Conservation (phyloP, 2,113 vertebrate species). For the Atractosteus spatula region DNA sequence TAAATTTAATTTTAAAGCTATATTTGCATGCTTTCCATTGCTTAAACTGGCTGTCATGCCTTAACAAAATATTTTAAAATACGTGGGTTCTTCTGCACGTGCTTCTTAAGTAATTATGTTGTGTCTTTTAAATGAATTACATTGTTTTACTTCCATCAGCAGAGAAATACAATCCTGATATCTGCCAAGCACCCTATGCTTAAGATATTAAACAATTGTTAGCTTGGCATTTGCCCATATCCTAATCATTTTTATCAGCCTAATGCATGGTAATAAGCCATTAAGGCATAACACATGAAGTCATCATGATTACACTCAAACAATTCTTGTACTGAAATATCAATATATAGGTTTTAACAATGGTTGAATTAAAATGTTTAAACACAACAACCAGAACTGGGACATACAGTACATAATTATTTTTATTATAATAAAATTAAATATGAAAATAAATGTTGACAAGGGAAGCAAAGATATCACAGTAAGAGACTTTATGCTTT, state of each 20-base stretch:
- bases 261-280: constrained; percentile 80
- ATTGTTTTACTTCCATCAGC: constrained; percentile 51
- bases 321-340: too few relatives aligned
- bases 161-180: constrained; percentile 67
- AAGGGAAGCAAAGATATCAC: too few relatives aligned
- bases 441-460: too few relatives aligned
- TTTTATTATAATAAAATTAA: too few relatives aligned
- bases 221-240: constrained; percentile 70
- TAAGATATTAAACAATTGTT: constrained; percentile 81
- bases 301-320: constrained; percentile 73
- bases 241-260: constrained; percentile 75
- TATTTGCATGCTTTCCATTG: constrained; percentile 89
- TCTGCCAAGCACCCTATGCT: constrained; percentile 82
- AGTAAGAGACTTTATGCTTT: too few relatives aligned
- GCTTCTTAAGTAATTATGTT: constrained; percentile 64
- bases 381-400: background rate
- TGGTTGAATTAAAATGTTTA: background rate
- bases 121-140: constrained; percentile 21
- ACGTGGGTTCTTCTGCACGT: constrained; percentile 70
- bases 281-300: constrained; percentile 94
- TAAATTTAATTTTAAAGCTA: constrained; percentile 76
- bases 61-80: constrained; percentile 74
- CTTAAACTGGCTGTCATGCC: constrained; percentile 91
- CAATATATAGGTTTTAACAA: background rate
- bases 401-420: too few relatives aligned